phyloP scores from a whole-genome alignment of 2,888 invertebrate genomes.

The Oeneis ivallda region DNA sequence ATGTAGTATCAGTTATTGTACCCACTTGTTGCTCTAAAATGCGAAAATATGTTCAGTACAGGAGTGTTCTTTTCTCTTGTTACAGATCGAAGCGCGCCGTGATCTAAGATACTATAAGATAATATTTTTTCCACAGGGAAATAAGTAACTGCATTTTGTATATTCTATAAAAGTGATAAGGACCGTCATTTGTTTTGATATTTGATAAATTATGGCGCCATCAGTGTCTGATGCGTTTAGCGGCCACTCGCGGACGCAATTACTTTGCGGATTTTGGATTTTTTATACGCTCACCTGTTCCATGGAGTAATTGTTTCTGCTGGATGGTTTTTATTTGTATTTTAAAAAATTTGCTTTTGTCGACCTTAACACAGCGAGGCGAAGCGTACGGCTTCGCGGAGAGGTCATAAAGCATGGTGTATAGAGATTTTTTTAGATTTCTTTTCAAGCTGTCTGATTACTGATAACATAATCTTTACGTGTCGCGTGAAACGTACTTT shows the following conservation, averaged over 20 bases:
- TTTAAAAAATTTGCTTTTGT: conserved; percentile 69
- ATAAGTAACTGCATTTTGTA: conserved; percentile 83
- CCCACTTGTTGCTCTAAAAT: no score
- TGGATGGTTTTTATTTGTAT: conserved; percentile 69
- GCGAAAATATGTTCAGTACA: background rate
- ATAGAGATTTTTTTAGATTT: conserved; percentile 79
- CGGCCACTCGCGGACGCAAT: conserved; percentile 71
- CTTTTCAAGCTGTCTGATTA: conserved; percentile 73
- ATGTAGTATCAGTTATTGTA: no score
- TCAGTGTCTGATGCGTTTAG: conserved; percentile 75
- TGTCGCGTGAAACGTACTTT: conserved; percentile 40
- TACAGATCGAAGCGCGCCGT: conserved; percentile 80
- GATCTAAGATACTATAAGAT: conserved; percentile 82
- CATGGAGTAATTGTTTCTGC: conserved; percentile 76
- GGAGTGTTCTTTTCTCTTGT: conserved; percentile 48
- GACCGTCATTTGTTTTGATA: conserved; percentile 81
- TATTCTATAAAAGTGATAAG: conserved; percentile 82
- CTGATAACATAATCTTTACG: conserved; percentile 42
- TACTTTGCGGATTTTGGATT: conserved; percentile 79
- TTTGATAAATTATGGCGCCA: conserved; percentile 78
- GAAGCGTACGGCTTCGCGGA: conserved; percentile 69
- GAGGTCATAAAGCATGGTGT: conserved; percentile 77
- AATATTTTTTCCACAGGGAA: conserved; percentile 83
- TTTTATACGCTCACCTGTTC: conserved; percentile 81
- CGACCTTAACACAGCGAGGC: conserved; percentile 65